A percentile compares a stretch with the other conserved stretches of the same genome.
These are phyloP conservation scores for Leptatherina wallacei DNA, from an alignment of 2,797 vertebrate genomes.

Conservation along the genomic window DNA sequence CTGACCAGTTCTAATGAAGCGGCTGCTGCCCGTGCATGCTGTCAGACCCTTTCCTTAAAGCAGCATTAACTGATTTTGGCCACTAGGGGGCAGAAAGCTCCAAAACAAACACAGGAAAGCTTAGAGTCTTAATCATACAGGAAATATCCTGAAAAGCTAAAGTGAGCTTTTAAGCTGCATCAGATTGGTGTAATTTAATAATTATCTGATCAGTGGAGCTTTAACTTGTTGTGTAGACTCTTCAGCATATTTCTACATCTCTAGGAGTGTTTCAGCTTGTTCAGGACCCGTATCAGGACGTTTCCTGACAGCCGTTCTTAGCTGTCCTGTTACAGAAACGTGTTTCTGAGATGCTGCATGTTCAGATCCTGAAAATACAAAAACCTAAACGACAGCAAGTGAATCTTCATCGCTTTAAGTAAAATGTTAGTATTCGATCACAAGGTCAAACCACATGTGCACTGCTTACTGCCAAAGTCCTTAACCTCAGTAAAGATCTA, in stretches of 20 bases:
- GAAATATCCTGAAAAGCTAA: background rate
- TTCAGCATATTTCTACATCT: background rate
- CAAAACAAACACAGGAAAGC: background rate
- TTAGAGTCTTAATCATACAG: slow-evolving; percentile 1
- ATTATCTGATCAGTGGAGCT: slow-evolving; percentile 11
- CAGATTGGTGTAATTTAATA: background rate
- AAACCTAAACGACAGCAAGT: slow-evolving; percentile 5
- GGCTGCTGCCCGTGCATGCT: background rate
- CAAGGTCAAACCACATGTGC: slow-evolving; percentile 37
- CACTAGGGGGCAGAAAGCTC: slow-evolving; percentile 11
- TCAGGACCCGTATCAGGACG: background rate
- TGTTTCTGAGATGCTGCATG: background rate
- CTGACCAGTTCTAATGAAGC: background rate
- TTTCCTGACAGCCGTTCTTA: background rate
- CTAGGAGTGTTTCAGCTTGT: background rate
- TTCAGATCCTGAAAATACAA: slow-evolving; percentile 8
- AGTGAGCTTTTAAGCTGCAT: slow-evolving; percentile 1
- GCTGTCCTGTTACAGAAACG: background rate
- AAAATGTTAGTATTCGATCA: background rate
- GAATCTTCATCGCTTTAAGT: background rate
- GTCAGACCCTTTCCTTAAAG: slow-evolving; percentile 23
- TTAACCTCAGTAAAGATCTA: slow-evolving; percentile 59
- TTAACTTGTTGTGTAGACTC: background rate
- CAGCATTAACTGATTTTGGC: background rate
- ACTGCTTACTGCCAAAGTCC: slow-evolving; percentile 76